Conservation (phyloP, 1,140 invertebrate genomes). For the Ceratina australensis region DNA sequence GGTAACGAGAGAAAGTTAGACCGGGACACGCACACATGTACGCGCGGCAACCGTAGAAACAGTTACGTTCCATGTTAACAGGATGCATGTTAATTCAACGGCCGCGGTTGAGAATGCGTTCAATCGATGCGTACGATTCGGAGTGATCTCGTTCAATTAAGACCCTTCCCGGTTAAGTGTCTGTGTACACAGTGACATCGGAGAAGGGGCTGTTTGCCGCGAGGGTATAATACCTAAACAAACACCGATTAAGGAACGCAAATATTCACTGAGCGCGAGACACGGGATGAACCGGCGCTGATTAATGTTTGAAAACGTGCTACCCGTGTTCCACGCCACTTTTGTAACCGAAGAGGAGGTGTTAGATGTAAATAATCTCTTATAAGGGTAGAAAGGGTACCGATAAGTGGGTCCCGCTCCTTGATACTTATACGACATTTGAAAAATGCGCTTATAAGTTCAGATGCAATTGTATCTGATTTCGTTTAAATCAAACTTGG, state of each 20-base stretch:
- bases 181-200: background rate
- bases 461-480: no score
- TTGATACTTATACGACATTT: no score
- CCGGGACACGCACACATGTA: no score
- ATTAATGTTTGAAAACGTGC: background rate
- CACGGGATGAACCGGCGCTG: no score
- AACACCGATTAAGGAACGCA: background rate
- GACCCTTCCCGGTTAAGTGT: background rate
- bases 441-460: no score
- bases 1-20: background rate
- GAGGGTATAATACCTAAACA: conserved; percentile 6
- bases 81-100: background rate
- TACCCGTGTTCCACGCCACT: background rate
- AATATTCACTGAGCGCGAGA: background rate
- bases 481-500: no score
- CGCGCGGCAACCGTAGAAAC: background rate
- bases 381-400: no score
- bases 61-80: background rate
- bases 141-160: background rate
- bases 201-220: background rate
- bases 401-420: no score
- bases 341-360: no score
- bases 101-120: background rate
- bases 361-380: background rate
- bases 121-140: background rate